Conservation (phyloP, 2,113 vertebrate species). For the Melierax canorus region DNA sequence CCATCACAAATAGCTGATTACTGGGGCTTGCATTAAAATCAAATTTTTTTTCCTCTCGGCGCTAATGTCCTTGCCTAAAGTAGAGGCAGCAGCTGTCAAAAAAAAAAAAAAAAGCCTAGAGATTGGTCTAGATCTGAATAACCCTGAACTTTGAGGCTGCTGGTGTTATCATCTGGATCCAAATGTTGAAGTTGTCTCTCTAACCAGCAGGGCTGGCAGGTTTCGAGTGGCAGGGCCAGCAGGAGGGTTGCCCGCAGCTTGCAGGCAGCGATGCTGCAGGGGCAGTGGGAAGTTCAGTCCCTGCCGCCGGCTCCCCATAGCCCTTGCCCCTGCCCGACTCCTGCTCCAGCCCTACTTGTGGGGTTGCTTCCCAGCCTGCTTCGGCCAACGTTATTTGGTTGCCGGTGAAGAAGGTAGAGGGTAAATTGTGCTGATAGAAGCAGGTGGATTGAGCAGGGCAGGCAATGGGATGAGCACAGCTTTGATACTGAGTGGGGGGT, state of each 20-base stretch:
- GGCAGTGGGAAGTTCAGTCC: neutral
- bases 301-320: neutral
- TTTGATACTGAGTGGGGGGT: rapidly evolving
- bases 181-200: neutral
- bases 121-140: slow-evolving; percentile 49
- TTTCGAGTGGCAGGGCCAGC: rapidly evolving
- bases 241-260: neutral
- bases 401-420: neutral
- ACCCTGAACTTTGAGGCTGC: slow-evolving; percentile 21
- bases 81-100: slow-evolving; percentile 60
- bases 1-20: slow-evolving; percentile 89
- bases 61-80: slow-evolving; percentile 76
- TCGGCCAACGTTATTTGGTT: rapidly evolving
- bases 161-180: neutral
- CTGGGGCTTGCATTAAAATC: slow-evolving; percentile 80
- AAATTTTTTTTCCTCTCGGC: slow-evolving; percentile 62
- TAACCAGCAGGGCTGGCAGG: neutral
- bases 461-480: neutral
- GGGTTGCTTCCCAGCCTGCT: neutral
- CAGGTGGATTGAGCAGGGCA: rapidly evolving
- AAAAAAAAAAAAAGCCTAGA: neutral
- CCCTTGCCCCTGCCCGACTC: neutral
- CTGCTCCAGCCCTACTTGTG: neutral
- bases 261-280: neutral
- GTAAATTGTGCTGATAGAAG: neutral